Percentiles rank a stretch among this genome's conserved stretches.
Evolutionary conservation across 2,888 invertebrate species (phyloP).

Genomic region (Troides aeacus): DNA sequence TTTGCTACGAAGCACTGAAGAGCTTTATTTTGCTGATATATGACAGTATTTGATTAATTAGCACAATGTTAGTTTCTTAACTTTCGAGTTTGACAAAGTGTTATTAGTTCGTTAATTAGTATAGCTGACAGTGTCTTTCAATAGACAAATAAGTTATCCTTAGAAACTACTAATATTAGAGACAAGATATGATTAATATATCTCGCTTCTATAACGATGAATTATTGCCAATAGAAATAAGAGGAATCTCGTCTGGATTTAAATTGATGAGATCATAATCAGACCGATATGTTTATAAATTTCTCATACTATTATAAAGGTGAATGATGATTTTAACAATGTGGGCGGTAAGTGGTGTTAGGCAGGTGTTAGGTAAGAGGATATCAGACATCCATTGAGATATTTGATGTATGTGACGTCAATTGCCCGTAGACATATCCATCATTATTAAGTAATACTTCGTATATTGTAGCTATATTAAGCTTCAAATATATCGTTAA

Average conservation of each 20-base stretch:
- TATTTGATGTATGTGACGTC: not conserved
- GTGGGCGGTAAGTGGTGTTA: not conserved
- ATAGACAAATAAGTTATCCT: too few species aligned
- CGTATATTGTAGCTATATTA: not conserved
- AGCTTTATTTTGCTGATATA: too few species aligned
- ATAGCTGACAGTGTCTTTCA: too few species aligned
- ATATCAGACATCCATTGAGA: not conserved
- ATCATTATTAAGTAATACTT: not conserved
- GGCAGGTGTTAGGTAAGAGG: too few species aligned
- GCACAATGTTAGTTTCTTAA: too few species aligned
- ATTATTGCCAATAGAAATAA: not conserved
- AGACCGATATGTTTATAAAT: not conserved
- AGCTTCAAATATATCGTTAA: not conserved
- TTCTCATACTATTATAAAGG: not conserved
- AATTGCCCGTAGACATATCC: not conserved
- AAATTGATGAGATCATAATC: not conserved
- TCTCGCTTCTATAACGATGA: not conserved
- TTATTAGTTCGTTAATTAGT: too few species aligned
- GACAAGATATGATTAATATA: too few species aligned
- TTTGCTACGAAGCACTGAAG: too few species aligned
- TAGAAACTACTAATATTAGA: too few species aligned
- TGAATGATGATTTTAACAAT: not conserved
- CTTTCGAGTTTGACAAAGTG: too few species aligned
- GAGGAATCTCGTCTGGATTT: not conserved
- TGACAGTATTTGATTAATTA: too few species aligned